A percentile compares a stretch with the other conserved stretches of the same genome.
These are phyloP conservation scores for Pseudochaenichthys georgianus DNA, from an alignment of 2,797 vertebrate genomes.

Conservation along the genomic window DNA sequence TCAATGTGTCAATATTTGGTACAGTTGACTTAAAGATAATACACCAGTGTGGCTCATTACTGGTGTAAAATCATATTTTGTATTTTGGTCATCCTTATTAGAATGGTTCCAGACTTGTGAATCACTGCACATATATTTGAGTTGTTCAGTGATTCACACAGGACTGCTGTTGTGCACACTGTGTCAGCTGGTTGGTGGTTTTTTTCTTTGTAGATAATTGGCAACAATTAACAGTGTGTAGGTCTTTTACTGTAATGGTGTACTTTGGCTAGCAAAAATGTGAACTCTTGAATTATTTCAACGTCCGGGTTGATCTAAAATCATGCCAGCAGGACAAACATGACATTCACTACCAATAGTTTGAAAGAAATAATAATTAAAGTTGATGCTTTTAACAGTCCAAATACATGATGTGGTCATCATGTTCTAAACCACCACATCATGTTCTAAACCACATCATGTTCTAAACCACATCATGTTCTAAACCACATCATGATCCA, in stretches of 20 bases:
- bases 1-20: conserved; percentile 10
- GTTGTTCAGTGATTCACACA: not conserved
- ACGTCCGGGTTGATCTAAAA: not conserved
- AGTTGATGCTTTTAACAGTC: not conserved
- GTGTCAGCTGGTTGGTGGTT: not conserved
- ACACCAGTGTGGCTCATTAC: not conserved
- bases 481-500: too few relatives aligned
- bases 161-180: not conserved
- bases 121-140: not conserved
- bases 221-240: not conserved
- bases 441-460: too few relatives aligned
- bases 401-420: too few relatives aligned
- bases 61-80: not conserved
- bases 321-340: not conserved
- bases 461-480: too few relatives aligned
- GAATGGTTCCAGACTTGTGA: conserved; percentile 1
- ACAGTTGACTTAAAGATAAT: not conserved
- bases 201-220: not conserved
- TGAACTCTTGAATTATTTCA: not conserved
- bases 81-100: not conserved
- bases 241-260: not conserved
- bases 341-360: not conserved
- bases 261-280: not conserved
- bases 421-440: too few relatives aligned
- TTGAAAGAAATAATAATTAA: not conserved